A percentile compares a stretch with the other conserved stretches of the same genome.
Conservation (phyloP, 2,797 vertebrate species). For the Siniperca obscura region DNA sequence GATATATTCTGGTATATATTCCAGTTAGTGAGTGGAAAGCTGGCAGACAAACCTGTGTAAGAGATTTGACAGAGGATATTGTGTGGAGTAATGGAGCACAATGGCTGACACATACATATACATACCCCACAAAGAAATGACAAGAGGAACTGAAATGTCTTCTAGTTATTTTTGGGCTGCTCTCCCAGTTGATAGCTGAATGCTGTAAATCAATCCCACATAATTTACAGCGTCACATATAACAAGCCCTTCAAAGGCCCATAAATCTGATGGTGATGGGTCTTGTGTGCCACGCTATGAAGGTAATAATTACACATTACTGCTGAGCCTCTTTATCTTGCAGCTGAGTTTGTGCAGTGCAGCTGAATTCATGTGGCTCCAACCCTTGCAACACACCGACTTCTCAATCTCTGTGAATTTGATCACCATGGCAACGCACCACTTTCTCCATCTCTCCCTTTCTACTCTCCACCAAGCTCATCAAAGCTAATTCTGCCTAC, state of each 20-base stretch:
- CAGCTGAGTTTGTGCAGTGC: conserved; percentile 47
- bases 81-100: conserved; percentile 39
- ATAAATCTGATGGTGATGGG: conserved; percentile 58
- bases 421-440: conserved; percentile 83
- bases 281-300: conserved; percentile 16
- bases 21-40: conserved; percentile 46
- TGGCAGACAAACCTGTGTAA: conserved; percentile 43
- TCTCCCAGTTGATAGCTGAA: conserved; percentile 40
- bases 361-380: conserved; percentile 68
- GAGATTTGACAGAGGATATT: conserved; percentile 49
- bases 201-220: conserved; percentile 55
- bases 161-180: conserved; percentile 43
- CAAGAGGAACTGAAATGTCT: conserved; percentile 53
- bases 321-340: conserved; percentile 58
- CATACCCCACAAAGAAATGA: conserved; percentile 39
- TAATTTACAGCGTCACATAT: conserved; percentile 50
- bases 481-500: conserved; percentile 51
- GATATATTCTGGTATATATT: no score
- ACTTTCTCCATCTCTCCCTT: conserved; percentile 50
- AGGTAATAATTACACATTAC: conserved; percentile 71
- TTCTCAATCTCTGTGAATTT: conserved; percentile 58
- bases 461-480: conserved; percentile 42
- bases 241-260: conserved; percentile 47
- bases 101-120: conserved; percentile 40
- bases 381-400: conserved; percentile 60